Evolutionary conservation across 2,888 invertebrate species (phyloP).

Genomic region (Amblyteles armatorius): DNA sequence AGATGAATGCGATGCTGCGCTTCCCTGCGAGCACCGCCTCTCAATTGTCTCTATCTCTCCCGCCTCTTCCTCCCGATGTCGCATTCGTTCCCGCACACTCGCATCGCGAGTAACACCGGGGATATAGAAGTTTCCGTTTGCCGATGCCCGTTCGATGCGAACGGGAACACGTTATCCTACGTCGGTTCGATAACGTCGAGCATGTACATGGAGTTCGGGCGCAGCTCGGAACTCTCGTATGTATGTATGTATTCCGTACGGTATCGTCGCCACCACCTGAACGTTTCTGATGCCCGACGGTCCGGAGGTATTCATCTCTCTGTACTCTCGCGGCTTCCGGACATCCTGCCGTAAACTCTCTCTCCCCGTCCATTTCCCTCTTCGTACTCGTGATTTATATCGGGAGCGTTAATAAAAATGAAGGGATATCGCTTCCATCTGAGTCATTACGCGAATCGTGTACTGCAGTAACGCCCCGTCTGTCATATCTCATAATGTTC

Average conservation of each 20-base stretch:
- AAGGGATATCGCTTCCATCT: constrained; percentile 3
- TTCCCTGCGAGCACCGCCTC: constrained; percentile 52
- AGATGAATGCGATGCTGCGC: constrained; percentile 64
- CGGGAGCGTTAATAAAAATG: constrained; percentile 6
- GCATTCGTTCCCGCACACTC: constrained; percentile 46
- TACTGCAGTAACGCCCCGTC: neutral
- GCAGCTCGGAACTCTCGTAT: constrained; percentile 34
- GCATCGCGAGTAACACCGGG: constrained; percentile 37
- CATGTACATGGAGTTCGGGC: constrained; percentile 44
- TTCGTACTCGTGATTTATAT: constrained; percentile 27
- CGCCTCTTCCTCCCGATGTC: constrained; percentile 25
- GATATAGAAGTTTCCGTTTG: constrained; percentile 64
- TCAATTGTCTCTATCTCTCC: neutral
- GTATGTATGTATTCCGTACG: constrained; percentile 32
- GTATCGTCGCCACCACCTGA: constrained; percentile 40
- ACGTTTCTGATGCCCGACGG: constrained; percentile 53
- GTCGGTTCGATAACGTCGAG: constrained; percentile 62
- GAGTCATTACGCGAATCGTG: constrained; percentile 18
- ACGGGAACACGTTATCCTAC: constrained; percentile 61
- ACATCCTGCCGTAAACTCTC: constrained; percentile 57
- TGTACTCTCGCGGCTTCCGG: constrained; percentile 36
- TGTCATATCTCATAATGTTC: neutral
- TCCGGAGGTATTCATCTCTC: constrained; percentile 50
- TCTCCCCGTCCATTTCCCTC: constrained; percentile 18
- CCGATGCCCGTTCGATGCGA: constrained; percentile 57